Evolutionary conservation across 2,113 vertebrate genomes (phyloP).

Genomic region (Psephotus haematonotus): DNA sequence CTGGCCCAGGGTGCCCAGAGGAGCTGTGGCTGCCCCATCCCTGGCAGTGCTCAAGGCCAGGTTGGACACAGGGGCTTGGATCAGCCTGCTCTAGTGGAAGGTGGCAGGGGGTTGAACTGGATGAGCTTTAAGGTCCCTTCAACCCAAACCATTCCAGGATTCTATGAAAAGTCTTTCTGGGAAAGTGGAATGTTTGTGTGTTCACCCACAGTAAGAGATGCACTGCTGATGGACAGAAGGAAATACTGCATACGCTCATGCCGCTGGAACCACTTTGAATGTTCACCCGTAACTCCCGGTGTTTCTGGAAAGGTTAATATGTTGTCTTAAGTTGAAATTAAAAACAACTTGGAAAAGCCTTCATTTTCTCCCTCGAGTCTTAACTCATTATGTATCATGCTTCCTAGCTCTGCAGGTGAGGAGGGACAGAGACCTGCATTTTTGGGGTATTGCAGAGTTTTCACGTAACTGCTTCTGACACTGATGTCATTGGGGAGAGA

Average conservation of each 20-base stretch:
- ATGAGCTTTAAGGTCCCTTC: neutral
- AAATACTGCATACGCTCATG: accelerated
- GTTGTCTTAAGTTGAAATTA: neutral
- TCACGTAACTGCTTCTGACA: neutral
- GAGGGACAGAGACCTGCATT: neutral
- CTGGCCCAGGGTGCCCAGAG: neutral
- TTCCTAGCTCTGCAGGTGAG: neutral
- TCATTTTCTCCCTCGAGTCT: neutral
- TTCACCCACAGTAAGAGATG: neutral
- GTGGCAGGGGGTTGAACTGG: neutral
- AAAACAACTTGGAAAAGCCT: neutral
- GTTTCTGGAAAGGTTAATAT: neutral
- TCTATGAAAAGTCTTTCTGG: neutral
- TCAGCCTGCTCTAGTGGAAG: neutral
- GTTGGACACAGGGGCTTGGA: neutral
- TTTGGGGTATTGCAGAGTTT: neutral
- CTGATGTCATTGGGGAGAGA: neutral
- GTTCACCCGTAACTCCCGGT: neutral
- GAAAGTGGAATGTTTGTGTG: neutral
- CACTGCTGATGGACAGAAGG: neutral
- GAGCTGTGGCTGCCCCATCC: neutral
- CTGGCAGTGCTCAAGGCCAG: neutral
- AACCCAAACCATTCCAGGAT: neutral
- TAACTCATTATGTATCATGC: accelerated
- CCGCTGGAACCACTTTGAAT: neutral